Evolutionary conservation across 1,140 invertebrate species (phyloP).

Genomic region (Eriocheir sinensis): DNA sequence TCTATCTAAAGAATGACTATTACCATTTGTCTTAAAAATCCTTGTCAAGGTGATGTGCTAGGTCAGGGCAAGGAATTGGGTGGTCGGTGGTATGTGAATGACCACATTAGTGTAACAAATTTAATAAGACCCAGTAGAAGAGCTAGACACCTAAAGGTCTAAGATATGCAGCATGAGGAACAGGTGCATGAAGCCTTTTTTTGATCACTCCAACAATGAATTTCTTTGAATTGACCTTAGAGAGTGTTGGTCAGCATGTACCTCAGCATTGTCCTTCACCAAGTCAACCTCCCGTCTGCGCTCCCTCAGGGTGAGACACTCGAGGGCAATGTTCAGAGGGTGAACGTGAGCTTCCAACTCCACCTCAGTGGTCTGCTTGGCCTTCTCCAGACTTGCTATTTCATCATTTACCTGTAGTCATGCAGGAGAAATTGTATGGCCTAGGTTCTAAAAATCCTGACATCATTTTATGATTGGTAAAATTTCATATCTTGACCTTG

Average conservation of each 20-base stretch:
- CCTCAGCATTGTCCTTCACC: constrained; percentile 63
- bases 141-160: too few species aligned
- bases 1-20: not conserved
- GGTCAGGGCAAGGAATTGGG: too few species aligned
- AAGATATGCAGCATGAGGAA: too few species aligned
- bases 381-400: constrained; percentile 56
- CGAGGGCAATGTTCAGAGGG: constrained; percentile 58
- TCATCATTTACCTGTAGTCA: constrained; percentile 54
- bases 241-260: not conserved
- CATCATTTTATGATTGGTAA: not conserved
- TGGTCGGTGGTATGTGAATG: too few species aligned
- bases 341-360: constrained; percentile 44
- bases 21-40: too few species aligned
- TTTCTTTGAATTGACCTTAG: not conserved
- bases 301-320: constrained; percentile 68
- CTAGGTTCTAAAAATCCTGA: too few species aligned
- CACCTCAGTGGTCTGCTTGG: constrained; percentile 58
- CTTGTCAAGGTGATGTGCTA: too few species aligned
- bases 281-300: constrained; percentile 65
- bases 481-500: not conserved
- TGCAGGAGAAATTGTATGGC: not conserved
- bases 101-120: too few species aligned
- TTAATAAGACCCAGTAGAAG: too few species aligned
- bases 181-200: not conserved
- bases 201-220: not conserved